Evolutionary conservation across 2,888 invertebrate species (phyloP).

Genomic region (Palloptera scutellata): DNA sequence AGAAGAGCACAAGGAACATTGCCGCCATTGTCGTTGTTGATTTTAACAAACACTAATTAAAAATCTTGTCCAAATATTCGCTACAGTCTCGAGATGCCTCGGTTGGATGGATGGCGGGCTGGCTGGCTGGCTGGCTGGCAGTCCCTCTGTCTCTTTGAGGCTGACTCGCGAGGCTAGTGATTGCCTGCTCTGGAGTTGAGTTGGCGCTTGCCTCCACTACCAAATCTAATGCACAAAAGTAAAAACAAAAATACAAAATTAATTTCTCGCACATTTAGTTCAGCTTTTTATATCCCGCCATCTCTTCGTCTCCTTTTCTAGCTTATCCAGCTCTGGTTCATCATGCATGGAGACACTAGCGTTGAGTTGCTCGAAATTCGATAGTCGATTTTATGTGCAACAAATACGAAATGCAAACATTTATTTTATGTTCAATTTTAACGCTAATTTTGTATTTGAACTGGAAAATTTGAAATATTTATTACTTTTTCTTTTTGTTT

Average conservation of each 20-base stretch:
- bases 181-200: not conserved
- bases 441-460: not conserved
- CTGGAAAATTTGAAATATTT: conserved; percentile 1
- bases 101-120: too few relatives aligned
- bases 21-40: not conserved
- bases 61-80: conserved; percentile 54
- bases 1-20: not conserved
- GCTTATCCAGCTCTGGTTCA: not conserved
- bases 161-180: conserved; percentile 40
- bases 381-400: conserved; percentile 58
- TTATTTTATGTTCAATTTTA: too few relatives aligned
- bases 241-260: conserved; percentile 39
- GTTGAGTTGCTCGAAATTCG: conserved; percentile 49
- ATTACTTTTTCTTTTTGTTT: too few relatives aligned
- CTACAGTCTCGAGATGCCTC: conserved; percentile 39
- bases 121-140: not conserved
- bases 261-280: conserved; percentile 59
- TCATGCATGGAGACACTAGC: not conserved
- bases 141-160: conserved; percentile 37
- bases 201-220: conserved; percentile 8
- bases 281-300: conserved; percentile 39
- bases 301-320: conserved; percentile 11
- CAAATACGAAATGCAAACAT: conserved; percentile 51
- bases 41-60: conserved; percentile 28
- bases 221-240: conserved; percentile 19